phyloP scores from a whole-genome alignment of 2,888 invertebrate genomes.

The Meghimatium bilineatum region DNA sequence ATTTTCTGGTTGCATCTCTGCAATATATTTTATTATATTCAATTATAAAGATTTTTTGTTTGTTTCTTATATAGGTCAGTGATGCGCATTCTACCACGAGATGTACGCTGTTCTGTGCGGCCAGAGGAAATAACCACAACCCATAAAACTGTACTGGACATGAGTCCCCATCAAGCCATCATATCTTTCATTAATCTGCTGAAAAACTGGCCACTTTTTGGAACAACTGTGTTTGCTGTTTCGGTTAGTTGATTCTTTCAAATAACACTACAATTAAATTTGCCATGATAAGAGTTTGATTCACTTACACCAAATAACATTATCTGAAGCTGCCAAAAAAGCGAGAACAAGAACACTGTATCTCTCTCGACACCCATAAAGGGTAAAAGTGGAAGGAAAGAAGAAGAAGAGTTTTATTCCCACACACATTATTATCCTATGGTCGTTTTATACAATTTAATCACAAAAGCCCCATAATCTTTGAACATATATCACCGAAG shows the following conservation, averaged over 20 bases:
- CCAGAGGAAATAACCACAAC: constrained; percentile 90
- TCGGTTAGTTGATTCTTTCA: constrained; percentile 82
- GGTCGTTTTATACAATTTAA: neutral
- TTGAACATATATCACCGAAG: no score
- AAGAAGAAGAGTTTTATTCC: no score
- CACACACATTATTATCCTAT: no score
- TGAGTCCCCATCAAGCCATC: constrained; percentile 90
- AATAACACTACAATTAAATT: no score
- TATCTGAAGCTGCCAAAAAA: no score
- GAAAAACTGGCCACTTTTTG: constrained; percentile 93
- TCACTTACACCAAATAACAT: no score
- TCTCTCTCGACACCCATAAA: no score
- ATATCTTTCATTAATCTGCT: constrained; percentile 94
- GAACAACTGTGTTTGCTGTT: constrained; percentile 95
- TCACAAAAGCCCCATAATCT: no score
- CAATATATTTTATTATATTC: neutral
- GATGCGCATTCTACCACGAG: constrained; percentile 84
- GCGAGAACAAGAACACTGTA: no score
- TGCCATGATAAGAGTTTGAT: no score
- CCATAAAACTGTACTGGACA: constrained; percentile 92
- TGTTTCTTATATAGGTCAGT: constrained; percentile 64
- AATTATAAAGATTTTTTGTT: neutral
- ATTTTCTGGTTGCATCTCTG: no score
- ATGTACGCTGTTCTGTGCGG: constrained; percentile 86
- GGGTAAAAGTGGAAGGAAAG: no score